Conservation (phyloP, 1,140 invertebrate genomes). For the Dreissena polymorpha region DNA sequence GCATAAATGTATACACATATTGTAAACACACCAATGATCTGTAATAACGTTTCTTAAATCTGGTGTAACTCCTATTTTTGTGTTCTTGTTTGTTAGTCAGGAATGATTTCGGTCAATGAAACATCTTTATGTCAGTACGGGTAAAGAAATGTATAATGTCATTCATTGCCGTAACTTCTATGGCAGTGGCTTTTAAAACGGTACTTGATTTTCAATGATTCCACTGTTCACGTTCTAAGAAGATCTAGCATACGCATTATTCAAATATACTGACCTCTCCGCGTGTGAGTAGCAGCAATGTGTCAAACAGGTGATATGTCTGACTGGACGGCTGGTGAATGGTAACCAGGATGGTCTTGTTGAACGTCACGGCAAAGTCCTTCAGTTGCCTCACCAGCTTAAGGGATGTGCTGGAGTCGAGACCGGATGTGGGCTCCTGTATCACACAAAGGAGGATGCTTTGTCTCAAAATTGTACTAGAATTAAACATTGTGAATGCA, state of each 20-base stretch:
- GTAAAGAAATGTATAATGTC: no score
- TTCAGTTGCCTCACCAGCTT: conserved; percentile 88
- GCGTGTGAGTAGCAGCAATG: conserved; percentile 87
- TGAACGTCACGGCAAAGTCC: conserved; percentile 86
- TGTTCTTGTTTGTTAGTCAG: no score
- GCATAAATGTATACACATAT: not conserved
- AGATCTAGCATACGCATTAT: not conserved
- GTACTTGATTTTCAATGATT: no score
- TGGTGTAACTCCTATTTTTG: no score
- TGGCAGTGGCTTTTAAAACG: no score
- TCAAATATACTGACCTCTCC: conserved; percentile 82
- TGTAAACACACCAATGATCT: not conserved
- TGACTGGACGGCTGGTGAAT: conserved; percentile 93
- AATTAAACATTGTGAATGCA: not conserved
- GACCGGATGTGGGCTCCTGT: conserved; percentile 91
- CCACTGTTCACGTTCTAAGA: no score
- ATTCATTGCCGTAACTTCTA: no score
- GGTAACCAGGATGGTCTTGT: conserved; percentile 90
- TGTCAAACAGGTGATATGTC: conserved; percentile 93
- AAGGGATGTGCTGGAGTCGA: conserved; percentile 91
- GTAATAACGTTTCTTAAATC: no score
- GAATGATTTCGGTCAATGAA: no score
- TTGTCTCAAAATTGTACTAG: not conserved
- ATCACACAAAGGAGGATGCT: conserved; percentile 13
- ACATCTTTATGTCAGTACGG: no score